These are phyloP conservation scores for Lagopus leucura DNA, from an alignment of 2,113 vertebrate genomes.

Conservation along the genomic window DNA sequence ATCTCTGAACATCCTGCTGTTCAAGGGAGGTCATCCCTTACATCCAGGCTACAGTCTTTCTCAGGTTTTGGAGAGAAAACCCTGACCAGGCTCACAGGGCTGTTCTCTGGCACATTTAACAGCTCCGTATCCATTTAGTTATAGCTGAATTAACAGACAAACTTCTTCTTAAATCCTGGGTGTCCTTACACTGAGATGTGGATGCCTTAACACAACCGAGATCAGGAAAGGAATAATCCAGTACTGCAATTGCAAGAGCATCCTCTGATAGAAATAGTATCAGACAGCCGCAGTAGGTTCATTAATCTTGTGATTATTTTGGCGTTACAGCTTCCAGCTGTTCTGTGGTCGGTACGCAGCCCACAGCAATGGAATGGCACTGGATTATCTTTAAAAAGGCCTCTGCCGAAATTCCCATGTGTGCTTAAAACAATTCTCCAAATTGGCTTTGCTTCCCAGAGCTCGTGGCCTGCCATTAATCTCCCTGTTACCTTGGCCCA, in stretches of 20 bases:
- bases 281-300: not conserved
- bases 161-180: not conserved
- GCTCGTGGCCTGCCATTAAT: not conserved
- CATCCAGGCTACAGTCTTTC: not conserved
- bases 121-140: not conserved
- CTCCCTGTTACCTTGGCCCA: not conserved
- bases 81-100: not conserved
- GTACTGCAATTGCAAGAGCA: not conserved
- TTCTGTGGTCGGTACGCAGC: rapidly evolving
- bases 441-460: not conserved
- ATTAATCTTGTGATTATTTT: not conserved
- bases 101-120: not conserved
- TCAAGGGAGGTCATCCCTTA: not conserved
- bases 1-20: not conserved
- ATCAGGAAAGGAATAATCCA: not conserved
- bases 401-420: not conserved
- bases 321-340: not conserved
- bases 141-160: not conserved
- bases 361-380: not conserved
- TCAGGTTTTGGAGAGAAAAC: not conserved
- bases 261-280: not conserved
- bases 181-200: not conserved
- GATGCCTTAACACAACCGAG: not conserved
- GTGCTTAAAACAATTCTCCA: not conserved
- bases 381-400: not conserved